Base-by-base conservation (phyloP, 2,888 invertebrate genomes). In the Muschampia plurimacula region DNA sequence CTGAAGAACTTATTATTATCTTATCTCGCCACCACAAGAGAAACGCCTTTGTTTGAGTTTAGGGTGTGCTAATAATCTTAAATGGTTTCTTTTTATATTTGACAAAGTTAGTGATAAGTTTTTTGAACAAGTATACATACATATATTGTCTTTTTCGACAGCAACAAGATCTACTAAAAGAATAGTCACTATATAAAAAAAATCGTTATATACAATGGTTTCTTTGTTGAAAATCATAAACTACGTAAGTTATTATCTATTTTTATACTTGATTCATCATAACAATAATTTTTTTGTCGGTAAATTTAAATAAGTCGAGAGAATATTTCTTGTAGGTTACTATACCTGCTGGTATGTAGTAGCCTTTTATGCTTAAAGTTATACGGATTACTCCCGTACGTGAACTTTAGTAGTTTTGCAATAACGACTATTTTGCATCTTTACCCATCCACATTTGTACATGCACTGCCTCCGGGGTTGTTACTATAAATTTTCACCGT, bases 61-160 rank as follows among this genome's bases (percentile, higher is more conserved):
- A 78, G 79, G 82, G 83, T 82, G 80, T 81, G 77, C 70, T 77
- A 77, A 82, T 81, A 80, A 78, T 80, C 79, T 67, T 80, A 82
- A 81, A 85, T 82, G 84, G 83, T 80, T 76, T 82, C 78, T 79
- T 80, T 80, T 82, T 78, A 81, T 84, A 83, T 88, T 89, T 87
- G 80, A 80, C 76, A 75, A 74, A 75, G 78, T 52, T 71, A 79
- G 10, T 15, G 55, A 63, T 62, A 69, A 67, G 22, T 39, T 67
- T 39, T 67, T 65, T 22, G 57, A 67, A 57, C 41, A 41, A 57
- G 49, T 9, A 44, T 2, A 9, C 8, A 39, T 4, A 6, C 7
- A 39, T 10, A 7, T 7, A 9, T 2, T 5, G 8, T 6, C 10
- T 9, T 44, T 44, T 44, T 44, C 44, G 10, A 44, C 6, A 39